Percentiles rank a stretch among this genome's conserved stretches.
Conservation (phyloP, 2,888 invertebrate species). For the Platerodrilus igneus region DNA sequence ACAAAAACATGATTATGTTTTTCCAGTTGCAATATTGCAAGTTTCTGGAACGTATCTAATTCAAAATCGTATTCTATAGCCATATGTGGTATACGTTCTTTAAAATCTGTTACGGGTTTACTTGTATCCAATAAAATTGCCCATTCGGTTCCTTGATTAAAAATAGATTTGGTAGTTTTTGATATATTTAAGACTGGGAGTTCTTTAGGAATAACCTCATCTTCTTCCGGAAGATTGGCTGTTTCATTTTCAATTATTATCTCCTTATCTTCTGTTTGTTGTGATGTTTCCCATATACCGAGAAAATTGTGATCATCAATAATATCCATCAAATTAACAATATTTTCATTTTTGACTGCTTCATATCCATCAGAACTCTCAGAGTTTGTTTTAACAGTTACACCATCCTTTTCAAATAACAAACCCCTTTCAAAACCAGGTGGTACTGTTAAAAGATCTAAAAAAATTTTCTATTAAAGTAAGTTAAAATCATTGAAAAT, state of each 20-base stretch:
- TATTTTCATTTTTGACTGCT: slow-evolving; percentile 40
- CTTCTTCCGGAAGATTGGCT: slow-evolving; percentile 32
- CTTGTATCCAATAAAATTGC: slow-evolving; percentile 82
- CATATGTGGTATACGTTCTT: slow-evolving; percentile 73
- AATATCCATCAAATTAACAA: slow-evolving; percentile 57
- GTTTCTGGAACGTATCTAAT: slow-evolving; percentile 95
- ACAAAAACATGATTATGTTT: slow-evolving; percentile 95
- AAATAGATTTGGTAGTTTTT: slow-evolving; percentile 37
- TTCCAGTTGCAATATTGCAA: slow-evolving; percentile 91
- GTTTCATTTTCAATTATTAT: too few species aligned
- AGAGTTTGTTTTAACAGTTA: slow-evolving; percentile 42
- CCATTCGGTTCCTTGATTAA: slow-evolving; percentile 66
- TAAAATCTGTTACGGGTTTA: slow-evolving; percentile 75
- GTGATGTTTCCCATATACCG: slow-evolving; percentile 44
- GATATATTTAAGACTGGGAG: slow-evolving; percentile 68
- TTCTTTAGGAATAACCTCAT: slow-evolving; percentile 43
- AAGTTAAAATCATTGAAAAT: slow-evolving; percentile 3
- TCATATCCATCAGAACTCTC: slow-evolving; percentile 26
- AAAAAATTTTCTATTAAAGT: slow-evolving; percentile 18
- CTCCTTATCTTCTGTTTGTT: slow-evolving; percentile 24
- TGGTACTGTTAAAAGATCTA: slow-evolving; percentile 49
- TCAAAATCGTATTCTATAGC: slow-evolving; percentile 87
- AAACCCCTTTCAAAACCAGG: slow-evolving; percentile 64
- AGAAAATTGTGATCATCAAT: slow-evolving; percentile 58
- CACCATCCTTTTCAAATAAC: slow-evolving; percentile 55